Percentiles rank a stretch among this genome's conserved stretches.
Conservation (phyloP, 2,113 vertebrate species). For the Prietella phreatophila region DNA sequence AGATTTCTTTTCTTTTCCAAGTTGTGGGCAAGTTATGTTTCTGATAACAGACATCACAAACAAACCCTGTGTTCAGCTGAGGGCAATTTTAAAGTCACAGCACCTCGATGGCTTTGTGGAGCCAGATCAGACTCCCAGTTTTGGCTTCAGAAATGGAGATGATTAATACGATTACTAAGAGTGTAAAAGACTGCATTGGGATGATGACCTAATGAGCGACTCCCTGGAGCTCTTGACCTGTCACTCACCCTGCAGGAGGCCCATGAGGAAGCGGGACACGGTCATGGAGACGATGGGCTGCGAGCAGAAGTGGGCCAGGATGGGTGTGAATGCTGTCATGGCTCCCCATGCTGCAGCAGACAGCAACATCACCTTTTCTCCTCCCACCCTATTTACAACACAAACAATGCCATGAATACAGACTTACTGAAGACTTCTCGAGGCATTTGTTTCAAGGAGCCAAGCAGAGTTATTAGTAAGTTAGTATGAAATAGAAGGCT, state of each 20-base stretch:
- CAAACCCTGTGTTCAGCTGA: not conserved
- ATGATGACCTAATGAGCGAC: not conserved
- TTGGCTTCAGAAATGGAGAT: not conserved
- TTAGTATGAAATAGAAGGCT: not conserved
- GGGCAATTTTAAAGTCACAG: not conserved
- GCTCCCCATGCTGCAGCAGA: slow-evolving; percentile 88
- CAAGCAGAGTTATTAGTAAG: not conserved
- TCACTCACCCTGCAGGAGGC: slow-evolving; percentile 89
- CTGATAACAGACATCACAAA: not conserved
- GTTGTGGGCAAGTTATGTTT: not conserved
- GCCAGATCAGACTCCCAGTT: not conserved
- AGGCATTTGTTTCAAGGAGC: not conserved
- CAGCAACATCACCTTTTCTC: slow-evolving; percentile 89
- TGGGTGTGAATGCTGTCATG: slow-evolving; percentile 82
- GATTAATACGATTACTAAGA: not conserved
- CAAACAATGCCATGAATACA: not conserved
- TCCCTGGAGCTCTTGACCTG: not conserved
- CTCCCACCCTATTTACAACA: slow-evolving; percentile 78
- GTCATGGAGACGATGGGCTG: slow-evolving; percentile 85
- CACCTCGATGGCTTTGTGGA: not conserved
- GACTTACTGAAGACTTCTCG: not conserved
- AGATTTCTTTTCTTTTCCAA: not conserved
- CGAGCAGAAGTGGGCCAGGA: slow-evolving; percentile 79
- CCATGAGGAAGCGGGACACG: slow-evolving; percentile 85
- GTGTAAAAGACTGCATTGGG: not conserved